These are phyloP conservation scores for Semotilus atromaculatus DNA, from an alignment of 2,797 vertebrate genomes.

Conservation along the genomic window DNA sequence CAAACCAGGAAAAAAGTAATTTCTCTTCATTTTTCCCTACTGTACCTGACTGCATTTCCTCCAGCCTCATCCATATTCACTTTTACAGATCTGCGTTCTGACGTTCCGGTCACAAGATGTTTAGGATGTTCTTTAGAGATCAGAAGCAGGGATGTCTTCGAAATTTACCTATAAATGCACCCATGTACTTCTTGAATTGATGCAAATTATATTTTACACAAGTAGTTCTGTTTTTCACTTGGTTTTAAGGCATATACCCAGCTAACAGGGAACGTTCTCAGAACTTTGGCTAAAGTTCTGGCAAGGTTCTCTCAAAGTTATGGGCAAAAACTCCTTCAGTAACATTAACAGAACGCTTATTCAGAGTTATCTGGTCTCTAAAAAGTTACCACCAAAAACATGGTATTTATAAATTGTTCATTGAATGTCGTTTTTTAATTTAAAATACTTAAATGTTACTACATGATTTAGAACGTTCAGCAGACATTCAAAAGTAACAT, in stretches of 20 bases:
- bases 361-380: background rate
- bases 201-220: background rate
- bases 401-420: background rate
- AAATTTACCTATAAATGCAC: background rate
- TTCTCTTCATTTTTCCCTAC: background rate
- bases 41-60: background rate
- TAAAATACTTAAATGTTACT: background rate
- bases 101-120: background rate
- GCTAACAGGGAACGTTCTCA: background rate
- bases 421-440: background rate
- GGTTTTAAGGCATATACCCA: background rate
- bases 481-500: background rate
- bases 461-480: background rate
- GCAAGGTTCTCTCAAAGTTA: background rate
- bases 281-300: background rate
- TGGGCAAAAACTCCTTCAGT: background rate
- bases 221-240: background rate
- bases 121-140: background rate
- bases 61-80: slow-evolving; percentile 34
- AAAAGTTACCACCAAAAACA: background rate
- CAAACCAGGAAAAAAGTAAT: slow-evolving; percentile 22
- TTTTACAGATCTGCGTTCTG: slow-evolving; percentile 36
- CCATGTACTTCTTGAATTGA: background rate
- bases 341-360: background rate
- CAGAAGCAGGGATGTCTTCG: background rate